A percentile compares a stretch with the other conserved stretches of the same genome.
These are phyloP conservation scores for Platanista minor DNA, from an alignment of 2,113 vertebrate genomes.

Conservation along the genomic window DNA sequence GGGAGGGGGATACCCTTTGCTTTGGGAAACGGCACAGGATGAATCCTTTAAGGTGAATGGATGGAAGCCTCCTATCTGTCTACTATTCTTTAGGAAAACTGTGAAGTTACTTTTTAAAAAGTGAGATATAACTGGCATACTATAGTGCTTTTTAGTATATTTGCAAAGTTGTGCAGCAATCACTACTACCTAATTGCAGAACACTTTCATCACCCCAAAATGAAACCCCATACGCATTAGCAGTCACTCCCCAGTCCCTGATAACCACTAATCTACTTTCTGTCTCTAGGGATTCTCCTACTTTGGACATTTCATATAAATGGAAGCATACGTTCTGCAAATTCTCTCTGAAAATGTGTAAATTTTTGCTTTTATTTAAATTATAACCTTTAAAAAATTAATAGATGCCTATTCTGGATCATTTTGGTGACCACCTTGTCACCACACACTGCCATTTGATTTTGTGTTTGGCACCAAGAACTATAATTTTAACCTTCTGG, in stretches of 20 bases:
- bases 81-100: conserved; percentile 17
- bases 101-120: neutral
- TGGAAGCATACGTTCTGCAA: neutral
- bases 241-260: neutral
- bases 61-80: neutral
- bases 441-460: neutral
- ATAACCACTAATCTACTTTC: neutral
- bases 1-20: neutral
- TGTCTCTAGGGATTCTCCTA: neutral
- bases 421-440: neutral
- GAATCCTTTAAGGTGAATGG: conserved; percentile 19
- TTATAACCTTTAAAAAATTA: neutral
- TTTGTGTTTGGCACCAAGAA: conserved; percentile 29
- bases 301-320: neutral
- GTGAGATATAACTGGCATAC: neutral
- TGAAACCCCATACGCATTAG: neutral
- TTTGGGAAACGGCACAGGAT: conserved; percentile 20
- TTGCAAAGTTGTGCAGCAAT: neutral
- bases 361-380: conserved; percentile 30
- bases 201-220: neutral
- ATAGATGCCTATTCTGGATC: neutral
- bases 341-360: neutral
- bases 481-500: conserved; percentile 23
- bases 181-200: neutral
- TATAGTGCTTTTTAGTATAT: neutral